Evolutionary conservation across 2,797 vertebrate species (phyloP), one percentile per base, ranked within the genome.

Genomic region (Psittacula echo): DNA sequence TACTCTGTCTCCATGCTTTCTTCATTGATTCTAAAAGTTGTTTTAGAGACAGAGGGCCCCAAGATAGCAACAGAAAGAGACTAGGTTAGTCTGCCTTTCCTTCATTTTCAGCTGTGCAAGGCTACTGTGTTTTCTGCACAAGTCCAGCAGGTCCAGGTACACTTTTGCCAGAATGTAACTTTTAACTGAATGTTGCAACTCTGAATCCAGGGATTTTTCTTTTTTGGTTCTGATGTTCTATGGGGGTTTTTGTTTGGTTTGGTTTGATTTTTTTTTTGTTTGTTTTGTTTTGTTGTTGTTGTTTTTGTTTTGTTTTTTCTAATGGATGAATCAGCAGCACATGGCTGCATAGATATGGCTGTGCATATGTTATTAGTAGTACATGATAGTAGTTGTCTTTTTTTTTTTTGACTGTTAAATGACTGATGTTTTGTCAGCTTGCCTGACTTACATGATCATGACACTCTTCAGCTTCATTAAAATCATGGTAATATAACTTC

Each of bases 351-450:
- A 94, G 83, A 62, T 89, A 53, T 5, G 70, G 62, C 90, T 90
- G 80, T 91, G 66, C 42, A 14, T 73, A 54, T 84, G 66, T 86
- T 97, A 93, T 79, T 95, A 89, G 91, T 76, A 93, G 67, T 85
- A 71, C 72, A 82, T 66, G 0, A 85, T 95, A 86, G 37, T 48
- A 81, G 66, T 64, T 94, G 66, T 54, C 58, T 53, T 91, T 80
- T 24, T 58, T 56, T 58, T 92, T 94, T 61, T 89, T 90, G 72
- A 54, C 78, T 89, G 61, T 94, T 86, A 93, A 84, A 76, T 4
- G 18, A 47, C 86, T 78, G 73, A 86, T 45, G 39, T 86, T 94
- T 94, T 95, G 62, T 90, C 80, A 90, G 74, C 41, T 87, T 85
- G 64, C 61, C 37, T 54, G 80, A 65, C 42, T 88, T 94, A 74